phyloP scores from a whole-genome alignment of 2,113 vertebrate genomes.

The Cephalopterus ornatus region DNA sequence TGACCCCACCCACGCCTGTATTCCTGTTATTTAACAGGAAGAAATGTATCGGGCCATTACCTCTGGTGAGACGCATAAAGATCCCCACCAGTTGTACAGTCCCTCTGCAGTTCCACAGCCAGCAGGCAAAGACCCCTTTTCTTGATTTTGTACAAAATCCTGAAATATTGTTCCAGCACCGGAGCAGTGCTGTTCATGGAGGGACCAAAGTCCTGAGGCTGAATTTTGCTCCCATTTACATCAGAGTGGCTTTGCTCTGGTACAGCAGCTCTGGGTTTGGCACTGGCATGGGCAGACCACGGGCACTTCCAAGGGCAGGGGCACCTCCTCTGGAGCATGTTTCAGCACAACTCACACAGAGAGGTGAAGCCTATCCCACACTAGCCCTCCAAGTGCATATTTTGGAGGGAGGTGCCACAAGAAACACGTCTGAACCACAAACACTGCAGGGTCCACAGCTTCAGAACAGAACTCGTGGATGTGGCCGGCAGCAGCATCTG shows the following conservation, averaged over 20 bases:
- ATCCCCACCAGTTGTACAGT: neutral
- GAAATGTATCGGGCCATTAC: neutral
- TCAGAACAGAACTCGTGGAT: neutral
- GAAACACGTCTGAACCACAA: rapidly evolving
- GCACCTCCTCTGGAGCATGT: rapidly evolving
- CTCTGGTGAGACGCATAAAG: neutral
- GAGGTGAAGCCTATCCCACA: neutral
- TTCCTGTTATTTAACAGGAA: neutral
- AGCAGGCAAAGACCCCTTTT: neutral
- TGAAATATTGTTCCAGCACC: neutral
- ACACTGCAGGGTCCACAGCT: rapidly evolving
- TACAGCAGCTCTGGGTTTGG: neutral
- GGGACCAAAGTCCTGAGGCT: neutral
- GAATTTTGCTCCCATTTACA: neutral
- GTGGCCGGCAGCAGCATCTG: neutral
- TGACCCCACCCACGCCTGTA: rapidly evolving
- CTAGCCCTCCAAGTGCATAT: neutral
- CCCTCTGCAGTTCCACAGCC: neutral
- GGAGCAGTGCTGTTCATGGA: rapidly evolving
- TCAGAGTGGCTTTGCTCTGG: neutral
- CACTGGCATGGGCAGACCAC: rapidly evolving
- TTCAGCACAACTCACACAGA: rapidly evolving
- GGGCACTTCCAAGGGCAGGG: neutral
- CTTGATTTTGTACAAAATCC: neutral
- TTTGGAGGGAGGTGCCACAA: neutral